These are phyloP conservation scores for Strongylocentrotus purpuratus DNA, from an alignment of 35 echinoderm and acorn worm genomes.

Conservation along the genomic window DNA sequence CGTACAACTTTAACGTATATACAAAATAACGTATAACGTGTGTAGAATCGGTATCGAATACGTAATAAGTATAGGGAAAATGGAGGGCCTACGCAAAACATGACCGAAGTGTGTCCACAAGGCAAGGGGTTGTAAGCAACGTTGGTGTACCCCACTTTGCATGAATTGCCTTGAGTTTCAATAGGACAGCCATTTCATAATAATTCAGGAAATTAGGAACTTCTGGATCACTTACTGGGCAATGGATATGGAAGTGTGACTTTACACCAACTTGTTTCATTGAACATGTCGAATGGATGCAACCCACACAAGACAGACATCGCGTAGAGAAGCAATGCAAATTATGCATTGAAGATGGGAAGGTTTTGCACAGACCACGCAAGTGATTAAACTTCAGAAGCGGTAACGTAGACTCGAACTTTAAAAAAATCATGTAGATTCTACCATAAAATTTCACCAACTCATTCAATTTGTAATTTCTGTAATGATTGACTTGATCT, in stretches of 20 bases:
- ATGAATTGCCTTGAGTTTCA: not conserved
- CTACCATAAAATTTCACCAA: too few relatives aligned
- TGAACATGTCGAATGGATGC: slow-evolving; percentile 8
- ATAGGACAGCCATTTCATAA: not conserved
- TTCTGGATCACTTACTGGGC: not conserved
- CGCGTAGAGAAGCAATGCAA: not conserved
- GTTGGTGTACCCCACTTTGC: not conserved
- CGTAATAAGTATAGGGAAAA: not conserved
- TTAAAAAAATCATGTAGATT: too few relatives aligned
- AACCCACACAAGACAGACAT: not conserved
- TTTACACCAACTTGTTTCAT: not conserved
- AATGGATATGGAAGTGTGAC: slow-evolving; percentile 3
- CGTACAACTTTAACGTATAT: not conserved
- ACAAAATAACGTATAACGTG: not conserved
- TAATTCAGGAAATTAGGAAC: not conserved
- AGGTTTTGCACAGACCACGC: not conserved
- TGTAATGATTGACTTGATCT: too few relatives aligned
- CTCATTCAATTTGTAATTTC: too few relatives aligned
- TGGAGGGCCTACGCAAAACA: not conserved
- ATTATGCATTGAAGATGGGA: not conserved
- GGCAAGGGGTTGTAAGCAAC: not conserved
- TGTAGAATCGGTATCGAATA: not conserved
- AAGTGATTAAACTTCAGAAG: not conserved
- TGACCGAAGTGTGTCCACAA: not conserved
- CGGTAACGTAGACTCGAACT: not conserved